phyloP scores from a whole-genome alignment of 1,140 invertebrate genomes.

The Hycleus cichorii region DNA sequence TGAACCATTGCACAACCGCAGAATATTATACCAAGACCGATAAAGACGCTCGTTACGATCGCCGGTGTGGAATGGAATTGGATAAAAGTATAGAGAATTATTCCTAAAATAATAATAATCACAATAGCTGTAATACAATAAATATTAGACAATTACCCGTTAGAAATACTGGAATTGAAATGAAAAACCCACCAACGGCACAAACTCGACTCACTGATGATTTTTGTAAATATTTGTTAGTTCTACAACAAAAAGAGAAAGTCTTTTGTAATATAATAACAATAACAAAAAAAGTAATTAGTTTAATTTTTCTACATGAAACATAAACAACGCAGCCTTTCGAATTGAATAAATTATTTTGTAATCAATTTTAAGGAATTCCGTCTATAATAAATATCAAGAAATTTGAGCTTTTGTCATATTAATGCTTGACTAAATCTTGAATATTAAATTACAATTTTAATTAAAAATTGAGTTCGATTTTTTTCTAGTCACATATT shows the following conservation, averaged over 20 bases:
- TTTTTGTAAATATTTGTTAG: constrained; percentile 84
- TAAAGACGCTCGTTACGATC: constrained; percentile 80
- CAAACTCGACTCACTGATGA: constrained; percentile 84
- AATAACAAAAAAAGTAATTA: background rate
- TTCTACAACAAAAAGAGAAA: constrained; percentile 55
- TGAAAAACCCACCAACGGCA: constrained; percentile 85
- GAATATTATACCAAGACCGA: constrained; percentile 82
- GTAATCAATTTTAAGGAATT: no score
- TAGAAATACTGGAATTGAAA: constrained; percentile 88
- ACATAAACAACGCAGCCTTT: no score
- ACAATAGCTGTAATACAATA: background rate
- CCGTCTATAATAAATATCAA: no score
- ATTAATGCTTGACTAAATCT: no score
- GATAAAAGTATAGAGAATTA: constrained; percentile 86
- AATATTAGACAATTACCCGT: constrained; percentile 56
- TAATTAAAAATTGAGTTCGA: no score
- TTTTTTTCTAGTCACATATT: no score
- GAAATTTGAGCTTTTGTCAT: no score
- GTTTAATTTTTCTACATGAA: no score
- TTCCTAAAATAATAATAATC: constrained; percentile 55
- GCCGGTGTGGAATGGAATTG: constrained; percentile 88
- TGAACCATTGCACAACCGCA: constrained; percentile 89
- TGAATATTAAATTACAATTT: no score
- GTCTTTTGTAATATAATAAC: background rate
- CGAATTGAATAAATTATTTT: no score